Evolutionary conservation across 2,888 invertebrate species (phyloP).

Genomic region (Priocnemis perturbator): DNA sequence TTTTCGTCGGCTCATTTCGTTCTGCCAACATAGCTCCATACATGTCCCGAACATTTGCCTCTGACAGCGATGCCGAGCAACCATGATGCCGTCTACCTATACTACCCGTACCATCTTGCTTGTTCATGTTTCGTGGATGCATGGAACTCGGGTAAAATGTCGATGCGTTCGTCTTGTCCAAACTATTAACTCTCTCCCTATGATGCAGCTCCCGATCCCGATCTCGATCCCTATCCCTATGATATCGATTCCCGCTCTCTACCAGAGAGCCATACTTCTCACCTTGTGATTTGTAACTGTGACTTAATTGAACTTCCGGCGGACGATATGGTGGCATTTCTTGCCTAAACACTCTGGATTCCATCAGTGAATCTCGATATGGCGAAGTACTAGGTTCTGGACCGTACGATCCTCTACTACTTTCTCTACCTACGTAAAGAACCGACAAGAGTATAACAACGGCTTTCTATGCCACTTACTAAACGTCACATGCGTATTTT

Average conservation of each 20-base stretch:
- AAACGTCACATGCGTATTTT: background rate
- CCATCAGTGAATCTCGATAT: constrained; percentile 69
- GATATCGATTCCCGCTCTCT: constrained; percentile 66
- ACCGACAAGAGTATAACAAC: background rate
- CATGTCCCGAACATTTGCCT: constrained; percentile 69
- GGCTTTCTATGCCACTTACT: background rate
- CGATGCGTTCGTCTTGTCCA: constrained; percentile 69
- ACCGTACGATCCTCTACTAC: constrained; percentile 67
- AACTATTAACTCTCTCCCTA: constrained; percentile 71
- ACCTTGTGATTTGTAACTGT: constrained; percentile 64
- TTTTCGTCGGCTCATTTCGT: constrained; percentile 71
- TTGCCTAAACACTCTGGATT: constrained; percentile 66
- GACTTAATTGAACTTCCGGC: constrained; percentile 65
- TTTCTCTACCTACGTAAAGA: constrained; percentile 62
- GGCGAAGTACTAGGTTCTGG: constrained; percentile 71
- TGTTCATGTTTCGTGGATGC: constrained; percentile 64
- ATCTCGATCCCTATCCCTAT: constrained; percentile 50
- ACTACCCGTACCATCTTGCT: constrained; percentile 64
- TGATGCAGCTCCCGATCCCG: constrained; percentile 65
- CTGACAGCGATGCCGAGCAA: constrained; percentile 68
- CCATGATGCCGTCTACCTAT: constrained; percentile 68
- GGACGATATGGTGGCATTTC: constrained; percentile 70
- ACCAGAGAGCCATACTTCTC: constrained; percentile 70
- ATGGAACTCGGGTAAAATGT: constrained; percentile 66
- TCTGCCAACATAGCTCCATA: constrained; percentile 64